Percentiles rank a stretch among this genome's conserved stretches.
Conservation (phyloP, 2,797 vertebrate genomes). For the Sebastes cheni region DNA sequence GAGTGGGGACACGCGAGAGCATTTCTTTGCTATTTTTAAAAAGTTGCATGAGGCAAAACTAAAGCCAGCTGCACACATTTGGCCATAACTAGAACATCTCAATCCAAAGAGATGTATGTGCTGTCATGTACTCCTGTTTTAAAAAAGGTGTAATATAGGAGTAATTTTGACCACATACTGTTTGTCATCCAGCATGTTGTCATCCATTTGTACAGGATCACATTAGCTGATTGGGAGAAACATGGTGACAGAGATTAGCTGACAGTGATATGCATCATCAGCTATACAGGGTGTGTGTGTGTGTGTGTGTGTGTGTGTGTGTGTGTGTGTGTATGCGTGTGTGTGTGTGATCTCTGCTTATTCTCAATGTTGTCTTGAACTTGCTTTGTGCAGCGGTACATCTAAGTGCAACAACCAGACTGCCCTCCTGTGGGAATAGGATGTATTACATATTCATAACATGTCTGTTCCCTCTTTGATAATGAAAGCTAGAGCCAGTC, state of each 20-base stretch:
- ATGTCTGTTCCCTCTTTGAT: background rate
- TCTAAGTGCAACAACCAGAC: conserved; percentile 46
- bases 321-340: too few relatives aligned
- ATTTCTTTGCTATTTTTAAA: background rate
- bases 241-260: conserved; percentile 40
- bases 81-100: background rate
- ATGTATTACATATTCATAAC: conserved; percentile 14
- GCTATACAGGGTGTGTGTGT: conserved; percentile 17
- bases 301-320: background rate
- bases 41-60: conserved; percentile 19
- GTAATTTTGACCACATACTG: conserved; percentile 21
- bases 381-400: background rate
- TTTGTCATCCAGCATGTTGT: conserved; percentile 33
- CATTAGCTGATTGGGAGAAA: conserved; percentile 35
- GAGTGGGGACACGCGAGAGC: conserved; percentile 12
- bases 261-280: conserved; percentile 61
- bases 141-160: background rate
- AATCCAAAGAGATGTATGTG: background rate
- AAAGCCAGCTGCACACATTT: conserved; percentile 18
- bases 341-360: conserved; percentile 16
- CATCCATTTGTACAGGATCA: conserved; percentile 50
- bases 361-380: conserved; percentile 39
- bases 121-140: background rate
- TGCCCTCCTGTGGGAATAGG: conserved; percentile 67
- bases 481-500: conserved; percentile 20